Percentiles rank a stretch among this genome's conserved stretches.
Conservation (phyloP, 1,140 invertebrate genomes). For the Arctopsyche grandis region DNA sequence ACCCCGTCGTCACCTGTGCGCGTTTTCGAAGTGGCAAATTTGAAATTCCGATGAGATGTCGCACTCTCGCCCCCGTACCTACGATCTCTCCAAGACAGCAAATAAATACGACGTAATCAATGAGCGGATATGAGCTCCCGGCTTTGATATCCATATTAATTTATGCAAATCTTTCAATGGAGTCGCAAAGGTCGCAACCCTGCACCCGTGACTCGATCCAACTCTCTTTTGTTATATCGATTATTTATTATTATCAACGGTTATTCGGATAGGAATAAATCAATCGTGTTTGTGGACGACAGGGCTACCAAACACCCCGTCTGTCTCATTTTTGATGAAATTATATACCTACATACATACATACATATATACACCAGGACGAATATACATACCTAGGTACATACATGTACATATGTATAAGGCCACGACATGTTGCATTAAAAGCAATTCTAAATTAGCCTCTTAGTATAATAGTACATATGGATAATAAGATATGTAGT, state of each 20-base stretch:
- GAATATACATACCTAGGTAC: too few relatives aligned
- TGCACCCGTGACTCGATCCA: neutral
- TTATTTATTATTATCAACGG: neutral
- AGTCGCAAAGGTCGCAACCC: constrained; percentile 17
- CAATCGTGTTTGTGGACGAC: too few relatives aligned
- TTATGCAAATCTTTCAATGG: constrained; percentile 38
- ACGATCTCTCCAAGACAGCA: neutral
- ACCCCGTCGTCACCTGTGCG: neutral
- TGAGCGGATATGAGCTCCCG: constrained; percentile 34
- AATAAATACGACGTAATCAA: constrained; percentile 22
- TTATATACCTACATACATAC: too few relatives aligned
- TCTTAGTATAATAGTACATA: too few relatives aligned
- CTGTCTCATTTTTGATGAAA: too few relatives aligned
- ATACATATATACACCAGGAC: too few relatives aligned
- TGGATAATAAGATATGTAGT: too few relatives aligned
- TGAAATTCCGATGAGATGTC: neutral
- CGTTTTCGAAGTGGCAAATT: neutral
- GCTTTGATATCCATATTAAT: constrained; percentile 34
- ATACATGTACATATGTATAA: too few relatives aligned
- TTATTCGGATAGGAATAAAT: neutral
- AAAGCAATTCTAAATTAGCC: too few relatives aligned
- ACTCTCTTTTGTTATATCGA: neutral
- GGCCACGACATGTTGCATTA: too few relatives aligned
- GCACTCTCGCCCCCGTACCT: neutral
- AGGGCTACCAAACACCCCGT: too few relatives aligned